Conservation (phyloP, 2,797 vertebrate genomes). For the Acanthurus leucopareius region DNA sequence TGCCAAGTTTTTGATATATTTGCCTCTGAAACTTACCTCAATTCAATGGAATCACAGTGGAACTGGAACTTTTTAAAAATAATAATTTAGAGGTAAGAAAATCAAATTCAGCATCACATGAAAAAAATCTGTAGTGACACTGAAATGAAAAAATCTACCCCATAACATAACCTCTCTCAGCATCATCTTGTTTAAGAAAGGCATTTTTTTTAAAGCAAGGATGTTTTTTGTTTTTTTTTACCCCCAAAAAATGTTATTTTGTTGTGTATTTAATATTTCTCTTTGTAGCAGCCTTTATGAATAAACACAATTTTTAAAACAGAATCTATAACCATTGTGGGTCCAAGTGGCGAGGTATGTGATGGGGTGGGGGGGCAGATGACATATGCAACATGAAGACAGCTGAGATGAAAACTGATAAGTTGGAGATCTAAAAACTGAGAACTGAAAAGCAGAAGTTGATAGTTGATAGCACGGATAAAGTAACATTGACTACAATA, state of each 20-base stretch:
- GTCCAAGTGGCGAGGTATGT: background rate
- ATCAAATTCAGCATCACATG: background rate
- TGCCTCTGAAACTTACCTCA: constrained; percentile 12
- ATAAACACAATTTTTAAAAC: background rate
- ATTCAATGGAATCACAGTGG: background rate
- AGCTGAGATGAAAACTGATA: background rate
- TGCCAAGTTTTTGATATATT: constrained; percentile 16
- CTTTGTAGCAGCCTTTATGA: background rate
- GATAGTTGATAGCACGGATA: background rate
- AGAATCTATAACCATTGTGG: background rate
- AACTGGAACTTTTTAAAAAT: background rate
- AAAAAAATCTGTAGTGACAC: background rate
- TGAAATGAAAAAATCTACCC: background rate
- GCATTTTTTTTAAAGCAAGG: background rate
- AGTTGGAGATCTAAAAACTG: background rate
- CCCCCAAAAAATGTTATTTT: background rate
- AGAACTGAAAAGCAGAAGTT: background rate
- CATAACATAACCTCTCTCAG: background rate
- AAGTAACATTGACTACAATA: background rate
- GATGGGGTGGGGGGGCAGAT: background rate
- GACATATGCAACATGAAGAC: background rate
- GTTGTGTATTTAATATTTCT: background rate
- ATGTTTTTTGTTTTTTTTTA: background rate
- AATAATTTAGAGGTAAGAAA: background rate
- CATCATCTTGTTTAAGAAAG: background rate